Evolutionary conservation across 2,888 invertebrate genomes (phyloP).

Genomic region (Leptopilina syphax): DNA sequence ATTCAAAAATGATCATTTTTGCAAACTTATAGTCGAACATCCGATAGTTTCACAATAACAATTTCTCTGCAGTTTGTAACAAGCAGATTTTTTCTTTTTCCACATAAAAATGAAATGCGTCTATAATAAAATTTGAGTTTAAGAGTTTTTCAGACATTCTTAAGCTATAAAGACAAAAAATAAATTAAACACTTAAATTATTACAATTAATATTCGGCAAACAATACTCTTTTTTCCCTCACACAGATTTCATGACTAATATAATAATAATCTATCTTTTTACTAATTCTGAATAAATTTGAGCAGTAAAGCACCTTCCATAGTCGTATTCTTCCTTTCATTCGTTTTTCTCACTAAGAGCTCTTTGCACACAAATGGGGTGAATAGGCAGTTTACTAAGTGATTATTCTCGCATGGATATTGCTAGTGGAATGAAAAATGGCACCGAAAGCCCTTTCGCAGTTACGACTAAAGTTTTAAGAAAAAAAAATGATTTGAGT

Average conservation of each 20-base stretch:
- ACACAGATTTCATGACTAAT: neutral
- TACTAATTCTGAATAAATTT: constrained; percentile 13
- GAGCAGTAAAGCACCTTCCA: constrained; percentile 27
- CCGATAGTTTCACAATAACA: neutral
- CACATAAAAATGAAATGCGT: too few relatives aligned
- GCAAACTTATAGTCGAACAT: neutral
- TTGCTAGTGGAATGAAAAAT: constrained; percentile 38
- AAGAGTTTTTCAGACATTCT: too few relatives aligned
- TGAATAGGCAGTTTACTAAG: neutral
- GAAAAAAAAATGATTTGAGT: neutral
- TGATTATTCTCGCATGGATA: constrained; percentile 23
- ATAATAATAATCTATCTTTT: neutral
- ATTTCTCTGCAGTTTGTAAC: neutral
- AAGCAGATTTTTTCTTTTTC: neutral
- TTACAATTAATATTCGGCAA: too few relatives aligned
- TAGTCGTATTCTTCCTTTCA: constrained; percentile 12
- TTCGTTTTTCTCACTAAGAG: constrained; percentile 9
- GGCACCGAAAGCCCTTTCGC: constrained; percentile 24
- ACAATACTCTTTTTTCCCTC: neutral
- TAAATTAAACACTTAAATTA: too few relatives aligned
- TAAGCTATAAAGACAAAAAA: too few relatives aligned
- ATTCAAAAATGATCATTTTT: neutral
- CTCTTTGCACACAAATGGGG: constrained; percentile 1
- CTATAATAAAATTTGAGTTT: too few relatives aligned
- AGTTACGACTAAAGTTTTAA: constrained; percentile 25